Percentiles rank a stretch among this genome's conserved stretches.
Conservation (phyloP, 2,113 vertebrate genomes). For the Macquaria ambigua region DNA sequence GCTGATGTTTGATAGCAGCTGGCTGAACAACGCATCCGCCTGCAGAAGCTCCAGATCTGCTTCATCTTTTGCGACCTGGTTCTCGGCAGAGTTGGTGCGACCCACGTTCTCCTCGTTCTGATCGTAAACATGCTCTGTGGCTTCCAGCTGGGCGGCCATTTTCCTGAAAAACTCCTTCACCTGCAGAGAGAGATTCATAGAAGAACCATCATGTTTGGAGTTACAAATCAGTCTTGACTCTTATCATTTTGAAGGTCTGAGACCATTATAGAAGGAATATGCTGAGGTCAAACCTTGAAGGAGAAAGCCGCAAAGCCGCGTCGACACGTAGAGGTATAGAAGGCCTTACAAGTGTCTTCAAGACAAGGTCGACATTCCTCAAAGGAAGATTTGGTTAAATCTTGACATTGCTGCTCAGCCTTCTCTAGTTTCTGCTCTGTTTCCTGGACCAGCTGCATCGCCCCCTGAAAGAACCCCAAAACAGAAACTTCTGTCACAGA, state of each 20-base stretch:
- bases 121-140: slow-evolving; percentile 57
- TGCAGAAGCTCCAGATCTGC: slow-evolving; percentile 82
- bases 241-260: not conserved
- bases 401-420: slow-evolving; percentile 85
- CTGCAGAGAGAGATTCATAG: slow-evolving; percentile 61
- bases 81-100: slow-evolving; percentile 22
- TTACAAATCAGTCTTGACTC: not conserved
- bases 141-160: slow-evolving; percentile 82
- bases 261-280: not conserved
- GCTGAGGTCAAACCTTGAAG: slow-evolving; percentile 81
- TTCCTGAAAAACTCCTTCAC: slow-evolving; percentile 86
- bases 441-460: slow-evolving; percentile 85
- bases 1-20: slow-evolving; percentile 76
- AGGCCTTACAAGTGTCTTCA: slow-evolving; percentile 86
- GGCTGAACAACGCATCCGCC: slow-evolving; percentile 82
- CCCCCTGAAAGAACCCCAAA: slow-evolving; percentile 79
- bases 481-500: slow-evolving; percentile 26
- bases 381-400: slow-evolving; percentile 81
- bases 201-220: not conserved
- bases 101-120: slow-evolving; percentile 19
- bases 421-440: slow-evolving; percentile 86
- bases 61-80: slow-evolving; percentile 45
- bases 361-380: slow-evolving; percentile 87
- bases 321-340: slow-evolving; percentile 83
- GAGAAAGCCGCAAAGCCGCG: slow-evolving; percentile 79